Conservation (phyloP, 1,140 invertebrate genomes). For the Trichonephila inaurata region DNA sequence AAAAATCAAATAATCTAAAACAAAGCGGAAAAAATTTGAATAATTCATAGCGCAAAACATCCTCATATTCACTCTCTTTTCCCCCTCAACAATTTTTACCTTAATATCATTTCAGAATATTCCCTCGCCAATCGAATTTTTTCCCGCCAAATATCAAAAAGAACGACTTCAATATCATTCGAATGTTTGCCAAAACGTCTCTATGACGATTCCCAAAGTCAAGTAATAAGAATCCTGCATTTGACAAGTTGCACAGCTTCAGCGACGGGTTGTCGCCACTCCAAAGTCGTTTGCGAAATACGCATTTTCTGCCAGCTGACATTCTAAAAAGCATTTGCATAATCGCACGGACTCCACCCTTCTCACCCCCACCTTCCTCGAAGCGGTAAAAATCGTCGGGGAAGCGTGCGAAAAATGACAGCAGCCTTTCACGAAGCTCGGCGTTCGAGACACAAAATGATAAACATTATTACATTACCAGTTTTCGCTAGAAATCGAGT, state of each 20-base stretch:
- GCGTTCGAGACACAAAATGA: not conserved
- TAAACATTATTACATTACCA: slow-evolving; percentile 14
- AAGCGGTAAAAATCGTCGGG: not conserved
- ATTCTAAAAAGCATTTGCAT: slow-evolving; percentile 35
- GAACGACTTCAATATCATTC: not conserved
- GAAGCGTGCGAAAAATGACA: not conserved
- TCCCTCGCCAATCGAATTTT: not conserved
- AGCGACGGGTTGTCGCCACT: slow-evolving; percentile 15
- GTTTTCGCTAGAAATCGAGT: not conserved
- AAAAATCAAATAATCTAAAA: no score
- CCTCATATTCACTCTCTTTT: no score
- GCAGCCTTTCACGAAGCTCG: not conserved
- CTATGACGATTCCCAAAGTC: slow-evolving; percentile 15
- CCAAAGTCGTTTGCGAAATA: slow-evolving; percentile 9
- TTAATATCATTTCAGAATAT: not conserved
- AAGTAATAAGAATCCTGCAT: not conserved
- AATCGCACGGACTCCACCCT: not conserved
- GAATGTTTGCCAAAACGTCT: slow-evolving; percentile 31
- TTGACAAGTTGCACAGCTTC: not conserved
- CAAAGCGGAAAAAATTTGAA: no score
- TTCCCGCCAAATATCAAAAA: not conserved
- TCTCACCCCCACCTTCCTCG: not conserved
- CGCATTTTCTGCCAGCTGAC: not conserved
- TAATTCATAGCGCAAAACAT: no score
- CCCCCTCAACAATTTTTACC: no score